Evolutionary conservation across 1,140 invertebrate genomes (phyloP), one percentile per base, ranked within the genome.

Genomic region (Eumaeus atala): DNA sequence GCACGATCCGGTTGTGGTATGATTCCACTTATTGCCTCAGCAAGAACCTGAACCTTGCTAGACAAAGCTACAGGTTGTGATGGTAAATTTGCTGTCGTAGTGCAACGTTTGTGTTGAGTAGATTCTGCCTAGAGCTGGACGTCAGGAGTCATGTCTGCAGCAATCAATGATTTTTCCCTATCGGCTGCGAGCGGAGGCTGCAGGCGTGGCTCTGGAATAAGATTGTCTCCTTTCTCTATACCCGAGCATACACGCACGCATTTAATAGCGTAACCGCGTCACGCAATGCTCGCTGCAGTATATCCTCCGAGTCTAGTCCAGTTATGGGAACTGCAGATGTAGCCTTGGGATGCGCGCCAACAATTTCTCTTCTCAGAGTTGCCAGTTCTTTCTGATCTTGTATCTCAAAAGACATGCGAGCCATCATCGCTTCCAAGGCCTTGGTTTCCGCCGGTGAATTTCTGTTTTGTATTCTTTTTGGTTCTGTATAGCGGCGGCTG

Each of bases 331-430:
- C n/a, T n/a, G n/a, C n/a, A n/a, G n/a, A n/a, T n/a, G n/a, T n/a
- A n/a, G n/a, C n/a, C n/a, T n/a, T n/a, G n/a, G n/a, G n/a, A n/a
- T n/a, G n/a, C n/a, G n/a, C n/a, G n/a, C n/a, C n/a, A n/a, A n/a
- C n/a, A n/a, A n/a, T n/a, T n/a, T n/a, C n/a, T n/a, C n/a, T n/a
- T n/a, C n/a, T n/a, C n/a, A n/a, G n/a, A n/a, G n/a, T n/a, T n/a
- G n/a, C n/a, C n/a, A n/a, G n/a, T n/a, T n/a, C n/a, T n/a, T n/a
- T n/a, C n/a, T n/a, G n/a, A n/a, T n/a, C n/a, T n/a, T n/a, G n/a
- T n/a, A 51, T n/a, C 49, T 51, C 49, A 9, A 12, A 36, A 0
- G 49, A 36, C 11, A 51, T 33, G 4, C 49, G 49, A 11, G 33
- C 33, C 9, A 36, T 51, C 8, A 33, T 35, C n/a, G 49, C 34